These are phyloP conservation scores for Oreochromis spilurus DNA, from an alignment of 2,113 vertebrate species.

Conservation along the genomic window DNA sequence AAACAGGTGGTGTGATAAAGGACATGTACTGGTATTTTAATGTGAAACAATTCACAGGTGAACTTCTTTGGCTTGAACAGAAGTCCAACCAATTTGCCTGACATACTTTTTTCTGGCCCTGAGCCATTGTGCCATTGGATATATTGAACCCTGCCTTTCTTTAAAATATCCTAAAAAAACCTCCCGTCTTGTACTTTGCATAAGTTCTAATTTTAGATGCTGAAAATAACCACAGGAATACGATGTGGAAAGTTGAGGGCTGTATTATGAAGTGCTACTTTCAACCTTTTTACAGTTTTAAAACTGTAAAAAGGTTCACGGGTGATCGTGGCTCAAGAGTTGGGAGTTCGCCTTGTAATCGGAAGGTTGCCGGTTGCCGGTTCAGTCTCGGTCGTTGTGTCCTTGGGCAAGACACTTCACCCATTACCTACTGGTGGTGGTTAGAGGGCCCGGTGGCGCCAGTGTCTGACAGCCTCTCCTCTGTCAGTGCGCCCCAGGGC, in stretches of 20 bases:
- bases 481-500: too few species aligned
- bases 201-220: not conserved
- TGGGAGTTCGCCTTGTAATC: too few species aligned
- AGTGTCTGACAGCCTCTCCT: too few species aligned
- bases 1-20: not conserved
- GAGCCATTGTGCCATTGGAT: not conserved
- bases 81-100: not conserved
- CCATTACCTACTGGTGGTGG: too few species aligned
- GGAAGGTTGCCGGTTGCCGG: too few species aligned
- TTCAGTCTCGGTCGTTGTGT: too few species aligned
- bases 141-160: not conserved
- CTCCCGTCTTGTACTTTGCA: not conserved
- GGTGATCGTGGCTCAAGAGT: too few species aligned
- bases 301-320: not conserved
- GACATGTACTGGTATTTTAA: not conserved
- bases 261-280: not conserved
- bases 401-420: too few species aligned
- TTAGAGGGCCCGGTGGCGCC: too few species aligned
- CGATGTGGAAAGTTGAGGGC: not conserved
- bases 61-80: not conserved
- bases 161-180: not conserved
- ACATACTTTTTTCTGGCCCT: not conserved
- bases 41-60: not conserved
- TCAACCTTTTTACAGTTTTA: not conserved
- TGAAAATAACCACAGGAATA: not conserved